These are phyloP conservation scores for Lucilia sericata DNA, from an alignment of 1,140 invertebrate species.

Conservation along the genomic window DNA sequence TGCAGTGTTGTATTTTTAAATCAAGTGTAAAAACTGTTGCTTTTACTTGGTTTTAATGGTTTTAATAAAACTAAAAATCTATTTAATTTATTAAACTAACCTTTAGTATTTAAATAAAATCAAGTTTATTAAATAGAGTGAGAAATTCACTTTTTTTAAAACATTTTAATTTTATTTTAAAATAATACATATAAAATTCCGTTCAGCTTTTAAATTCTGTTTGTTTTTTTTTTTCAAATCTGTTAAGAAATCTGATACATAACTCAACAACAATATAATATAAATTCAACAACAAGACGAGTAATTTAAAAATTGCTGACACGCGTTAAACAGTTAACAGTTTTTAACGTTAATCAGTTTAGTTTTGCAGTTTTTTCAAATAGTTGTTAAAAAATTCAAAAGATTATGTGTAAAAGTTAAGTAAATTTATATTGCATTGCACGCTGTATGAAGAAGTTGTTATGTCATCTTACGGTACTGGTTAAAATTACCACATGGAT, in stretches of 20 bases:
- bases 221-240: not conserved
- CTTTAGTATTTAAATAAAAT: no score
- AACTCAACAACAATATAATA: not conserved
- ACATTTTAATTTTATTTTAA: no score
- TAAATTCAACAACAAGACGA: not conserved
- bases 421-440: slow-evolving; percentile 37
- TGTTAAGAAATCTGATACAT: not conserved
- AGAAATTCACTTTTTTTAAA: no score
- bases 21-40: no score
- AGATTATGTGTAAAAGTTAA: not conserved
- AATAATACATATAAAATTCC: not conserved
- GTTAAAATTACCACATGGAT: not conserved
- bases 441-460: slow-evolving; percentile 24
- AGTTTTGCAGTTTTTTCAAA: not conserved
- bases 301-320: slow-evolving; percentile 20
- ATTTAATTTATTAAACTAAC: no score
- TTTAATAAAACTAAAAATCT: no score
- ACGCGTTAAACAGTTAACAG: not conserved
- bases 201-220: not conserved
- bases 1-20: no score
- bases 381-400: not conserved
- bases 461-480: slow-evolving; percentile 33
- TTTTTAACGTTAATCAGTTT: not conserved
- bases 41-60: no score
- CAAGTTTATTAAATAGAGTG: no score